Base-by-base conservation (phyloP, 1,140 invertebrate species). In the Coptotermes formosanus region DNA sequence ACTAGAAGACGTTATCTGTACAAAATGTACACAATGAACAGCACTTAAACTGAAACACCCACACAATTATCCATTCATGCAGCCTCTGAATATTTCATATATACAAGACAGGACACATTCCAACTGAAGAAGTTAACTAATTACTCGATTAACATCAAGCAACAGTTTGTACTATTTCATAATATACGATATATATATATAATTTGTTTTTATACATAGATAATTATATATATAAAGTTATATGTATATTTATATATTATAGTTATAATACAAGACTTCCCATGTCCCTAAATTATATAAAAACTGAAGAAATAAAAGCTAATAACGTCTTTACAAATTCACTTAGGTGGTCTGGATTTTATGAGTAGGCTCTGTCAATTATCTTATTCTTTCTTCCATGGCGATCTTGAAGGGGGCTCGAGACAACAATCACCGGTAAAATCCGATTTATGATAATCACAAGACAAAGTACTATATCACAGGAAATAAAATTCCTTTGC, bases 111-210 rank as follows among this genome's bases (percentile, higher is more conserved):
- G n/a, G 75, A 85, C 48, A 83, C 82, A 52, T 43, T 52, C 82
- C 43, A 83, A 83, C 32, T 45, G 43, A 44, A 83, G 48, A 25
- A 21, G 43, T 83, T 11, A 83, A 83, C 82, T 83, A 83, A 44
- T 83, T 45, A 83, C 48, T 44, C 25, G 64, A 25, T 75, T 14
- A 30, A 84, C 64, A 43, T 30, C 69, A 14, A 44, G 44, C 55
- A 87, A 82, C 87, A 87, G 86, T 86, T 87, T 83, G 87, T 87
- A 85, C 86, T 87, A 85, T 87, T 87, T 83, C 84, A 87, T 85
- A 86, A 84, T 85, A 86, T 86, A 59, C 7, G 64, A 75, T 75
- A 75, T 75, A 75, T 75, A 55, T 55, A 75, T 30, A 45, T 82
- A 82, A 30, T 82, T 75, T 85, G 48, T 85, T 69, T n/a, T 81